These are phyloP conservation scores for Nemopilema nomurai DNA, from an alignment of 30 jellyfish, hydroid and myxozoan species.

Conservation along the genomic window DNA sequence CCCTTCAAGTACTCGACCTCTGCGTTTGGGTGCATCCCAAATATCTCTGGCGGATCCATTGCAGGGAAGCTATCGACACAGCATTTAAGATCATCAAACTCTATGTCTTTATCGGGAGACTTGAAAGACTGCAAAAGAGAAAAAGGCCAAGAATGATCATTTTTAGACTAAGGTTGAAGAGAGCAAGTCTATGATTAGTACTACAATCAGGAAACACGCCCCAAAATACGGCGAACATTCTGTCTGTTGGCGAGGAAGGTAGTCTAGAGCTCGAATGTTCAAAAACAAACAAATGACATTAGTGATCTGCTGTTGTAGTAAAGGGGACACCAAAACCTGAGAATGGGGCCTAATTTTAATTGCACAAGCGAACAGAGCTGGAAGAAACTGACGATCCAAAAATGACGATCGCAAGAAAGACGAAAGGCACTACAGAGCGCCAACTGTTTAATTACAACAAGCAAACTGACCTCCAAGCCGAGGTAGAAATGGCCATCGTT, in stretches of 20 bases:
- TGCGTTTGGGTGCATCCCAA: slow-evolving; percentile 79
- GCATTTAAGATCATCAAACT: slow-evolving; percentile 39
- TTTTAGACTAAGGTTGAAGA: not conserved
- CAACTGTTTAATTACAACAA: not conserved
- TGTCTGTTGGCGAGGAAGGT: too few relatives aligned
- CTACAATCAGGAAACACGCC: too few relatives aligned
- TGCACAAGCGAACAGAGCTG: too few relatives aligned
- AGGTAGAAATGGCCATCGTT: slow-evolving; percentile 34
- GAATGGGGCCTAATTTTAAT: too few relatives aligned
- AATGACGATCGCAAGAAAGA: too few relatives aligned
- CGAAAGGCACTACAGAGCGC: too few relatives aligned
- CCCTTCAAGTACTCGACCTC: slow-evolving; percentile 42
- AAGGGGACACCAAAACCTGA: too few relatives aligned
- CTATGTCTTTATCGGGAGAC: slow-evolving; percentile 47
- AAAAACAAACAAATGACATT: too few relatives aligned
- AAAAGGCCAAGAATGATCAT: not conserved
- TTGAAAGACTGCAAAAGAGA: slow-evolving; percentile 50
- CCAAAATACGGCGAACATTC: too few relatives aligned
- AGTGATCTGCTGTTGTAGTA: too few relatives aligned
- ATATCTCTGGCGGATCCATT: slow-evolving; percentile 68
- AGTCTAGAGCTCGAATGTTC: too few relatives aligned
- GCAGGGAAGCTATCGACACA: slow-evolving; percentile 59
- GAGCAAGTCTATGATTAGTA: too few relatives aligned
- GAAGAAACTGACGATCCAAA: not conserved
- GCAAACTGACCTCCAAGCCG: slow-evolving; percentile 35